phyloP scores from a whole-genome alignment of 2,113 vertebrate genomes.

The Laticauda laticaudata region DNA sequence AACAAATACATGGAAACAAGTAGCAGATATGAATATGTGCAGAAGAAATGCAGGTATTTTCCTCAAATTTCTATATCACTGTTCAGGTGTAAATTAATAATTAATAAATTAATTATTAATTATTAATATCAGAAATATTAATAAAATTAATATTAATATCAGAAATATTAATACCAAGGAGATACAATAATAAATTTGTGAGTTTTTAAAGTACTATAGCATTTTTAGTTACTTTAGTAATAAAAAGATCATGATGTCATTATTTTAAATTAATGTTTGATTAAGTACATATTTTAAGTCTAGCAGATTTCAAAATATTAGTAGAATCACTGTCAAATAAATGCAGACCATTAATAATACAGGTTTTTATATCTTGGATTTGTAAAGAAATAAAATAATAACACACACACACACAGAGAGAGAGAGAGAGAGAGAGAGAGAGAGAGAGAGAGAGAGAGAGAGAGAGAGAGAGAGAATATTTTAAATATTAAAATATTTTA shows the following conservation, averaged over 20 bases:
- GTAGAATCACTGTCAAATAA: background rate
- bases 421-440: background rate
- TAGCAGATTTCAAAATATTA: background rate
- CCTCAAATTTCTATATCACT: background rate
- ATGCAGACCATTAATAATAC: background rate
- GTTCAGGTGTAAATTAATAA: background rate
- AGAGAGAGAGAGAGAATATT: background rate
- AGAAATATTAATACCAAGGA: background rate
- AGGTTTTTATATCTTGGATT: background rate
- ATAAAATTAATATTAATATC: too few species aligned
- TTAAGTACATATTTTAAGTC: background rate
- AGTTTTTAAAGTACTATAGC: background rate
- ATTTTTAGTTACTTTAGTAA: background rate
- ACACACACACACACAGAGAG: too few species aligned
- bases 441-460: background rate
- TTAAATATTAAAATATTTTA: background rate
- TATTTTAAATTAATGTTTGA: background rate
- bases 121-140: too few species aligned
- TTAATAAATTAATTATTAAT: too few species aligned
- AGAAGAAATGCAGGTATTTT: conserved; percentile 88
- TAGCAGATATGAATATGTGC: conserved; percentile 98
- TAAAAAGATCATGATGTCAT: background rate
- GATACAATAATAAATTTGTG: background rate
- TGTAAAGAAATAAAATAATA: background rate
- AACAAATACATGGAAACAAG: conserved; percentile 89